phyloP scores from a whole-genome alignment of 2,888 invertebrate genomes.

The Chymomyza fuscimana region DNA sequence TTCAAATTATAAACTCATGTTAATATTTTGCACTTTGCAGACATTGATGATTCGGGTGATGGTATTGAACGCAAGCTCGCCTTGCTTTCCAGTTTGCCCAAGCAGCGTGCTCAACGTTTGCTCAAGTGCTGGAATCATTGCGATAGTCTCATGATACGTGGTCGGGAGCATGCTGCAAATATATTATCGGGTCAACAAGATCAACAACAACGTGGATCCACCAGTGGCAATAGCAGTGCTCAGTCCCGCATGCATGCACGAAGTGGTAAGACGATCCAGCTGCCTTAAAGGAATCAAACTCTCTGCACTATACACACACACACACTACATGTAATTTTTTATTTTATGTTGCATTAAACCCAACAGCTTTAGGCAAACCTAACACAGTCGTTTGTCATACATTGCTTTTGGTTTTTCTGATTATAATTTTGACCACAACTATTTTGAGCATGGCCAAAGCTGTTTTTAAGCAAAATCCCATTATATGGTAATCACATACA shows the following conservation, averaged over 20 bases:
- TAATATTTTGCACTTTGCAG: conserved; percentile 63
- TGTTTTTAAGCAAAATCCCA: conserved; percentile 7
- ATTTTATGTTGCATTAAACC: conserved; percentile 19
- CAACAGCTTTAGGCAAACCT: conserved; percentile 57
- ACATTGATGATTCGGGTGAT: conserved; percentile 80
- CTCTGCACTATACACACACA: neutral
- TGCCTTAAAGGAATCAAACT: neutral
- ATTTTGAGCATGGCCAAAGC: conserved; percentile 44
- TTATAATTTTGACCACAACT: conserved; percentile 53
- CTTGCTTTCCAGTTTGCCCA: conserved; percentile 86
- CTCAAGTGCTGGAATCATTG: conserved; percentile 89
- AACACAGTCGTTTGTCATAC: conserved; percentile 55
- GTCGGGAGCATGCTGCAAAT: conserved; percentile 89
- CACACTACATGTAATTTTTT: conserved; percentile 12
- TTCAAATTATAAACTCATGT: neutral
- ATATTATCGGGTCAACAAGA: conserved; percentile 87
- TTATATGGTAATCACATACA: conserved; percentile 39
- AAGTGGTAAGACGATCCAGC: conserved; percentile 53
- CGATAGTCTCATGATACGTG: conserved; percentile 87
- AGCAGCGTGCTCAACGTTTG: conserved; percentile 88
- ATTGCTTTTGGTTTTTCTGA: conserved; percentile 60
- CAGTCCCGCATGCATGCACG: conserved; percentile 60
- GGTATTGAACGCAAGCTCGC: conserved; percentile 87
- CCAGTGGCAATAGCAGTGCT: conserved; percentile 36
- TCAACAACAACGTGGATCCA: conserved; percentile 66